Evolutionary conservation across 2,113 vertebrate genomes (phyloP).

Genomic region (Condylura cristata): DNA sequence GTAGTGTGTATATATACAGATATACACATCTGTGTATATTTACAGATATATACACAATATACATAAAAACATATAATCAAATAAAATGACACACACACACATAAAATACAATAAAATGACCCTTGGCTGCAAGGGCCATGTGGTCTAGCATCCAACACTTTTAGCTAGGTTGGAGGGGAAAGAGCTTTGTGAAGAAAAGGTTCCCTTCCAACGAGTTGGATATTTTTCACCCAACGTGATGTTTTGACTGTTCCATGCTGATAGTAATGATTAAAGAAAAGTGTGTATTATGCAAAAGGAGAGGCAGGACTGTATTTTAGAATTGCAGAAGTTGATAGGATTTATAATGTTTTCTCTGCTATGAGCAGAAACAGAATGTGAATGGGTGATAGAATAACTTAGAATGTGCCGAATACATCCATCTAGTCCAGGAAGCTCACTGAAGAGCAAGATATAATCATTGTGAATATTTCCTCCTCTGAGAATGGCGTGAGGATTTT

Average conservation of each 20-base stretch:
- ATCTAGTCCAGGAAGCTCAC: not conserved
- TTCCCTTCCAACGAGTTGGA: not conserved
- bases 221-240: not conserved
- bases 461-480: conserved; percentile 18
- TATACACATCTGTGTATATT: no score
- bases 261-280: conserved; percentile 14
- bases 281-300: not conserved
- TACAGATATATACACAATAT: no score
- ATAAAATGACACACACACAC: no score
- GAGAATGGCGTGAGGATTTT: conserved; percentile 1
- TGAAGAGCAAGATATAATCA: not conserved
- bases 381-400: not conserved
- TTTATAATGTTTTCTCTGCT: conserved; percentile 32
- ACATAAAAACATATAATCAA: no score
- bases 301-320: not conserved
- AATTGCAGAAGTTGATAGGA: not conserved
- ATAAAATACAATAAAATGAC: not conserved
- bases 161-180: not conserved
- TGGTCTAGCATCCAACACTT: not conserved
- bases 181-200: not conserved
- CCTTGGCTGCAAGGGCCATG: not conserved
- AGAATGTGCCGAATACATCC: conserved; percentile 31
- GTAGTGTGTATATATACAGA: no score
- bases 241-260: not conserved
- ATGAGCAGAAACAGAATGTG: not conserved